Evolutionary conservation across 2,113 vertebrate genomes (phyloP), one percentile per base, ranked within the genome.

Genomic region (Toxotes chatareus): DNA sequence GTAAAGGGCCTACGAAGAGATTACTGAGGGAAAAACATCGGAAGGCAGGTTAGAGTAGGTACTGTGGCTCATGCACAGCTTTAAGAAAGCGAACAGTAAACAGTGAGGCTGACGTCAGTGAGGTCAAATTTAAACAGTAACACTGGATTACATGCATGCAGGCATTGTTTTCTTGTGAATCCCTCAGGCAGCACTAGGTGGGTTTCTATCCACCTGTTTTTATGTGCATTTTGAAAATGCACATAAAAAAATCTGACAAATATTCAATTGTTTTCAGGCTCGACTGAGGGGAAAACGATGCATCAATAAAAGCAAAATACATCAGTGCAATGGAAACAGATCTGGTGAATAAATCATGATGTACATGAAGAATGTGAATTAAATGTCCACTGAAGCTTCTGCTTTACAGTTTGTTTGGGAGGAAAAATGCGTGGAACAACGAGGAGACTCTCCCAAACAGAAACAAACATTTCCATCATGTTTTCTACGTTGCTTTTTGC

Each of bases 1-100:
- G 59, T 67, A 42, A 78, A 66, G 55, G 44, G 57, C 38, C 63
- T 47, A 7, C 34, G 31, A 85, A 27, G 21, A 82, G 32, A 80
- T 82, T 79, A 80, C 4, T 34, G 73, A 36, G 8, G 3, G 46
- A 56, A 31, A 62, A 69, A 64, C 46, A 53, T 9, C 0, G 57
- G 53, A 16, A 62, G 46, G 40, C 56, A 70, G 36, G 19, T 40
- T 63, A 16, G 17, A 60, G 31, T 36, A 61, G 14, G 56, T 10
- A 0, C 12, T 46, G 3, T 4, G 12, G 21, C 21, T 23, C 31
- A 19, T 44, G 19, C 12, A 51, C 42, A n/a, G 56, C 56, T 36
- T 46, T 14, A 73, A 19, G 14, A 34, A 11, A 57, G n/a, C 17
- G 13, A 44, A 38, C 36, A 36, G 27, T 21, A 2, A 56, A 34